Base-by-base conservation (phyloP, 1,140 invertebrate genomes). In the Nautilus pompilius region DNA sequence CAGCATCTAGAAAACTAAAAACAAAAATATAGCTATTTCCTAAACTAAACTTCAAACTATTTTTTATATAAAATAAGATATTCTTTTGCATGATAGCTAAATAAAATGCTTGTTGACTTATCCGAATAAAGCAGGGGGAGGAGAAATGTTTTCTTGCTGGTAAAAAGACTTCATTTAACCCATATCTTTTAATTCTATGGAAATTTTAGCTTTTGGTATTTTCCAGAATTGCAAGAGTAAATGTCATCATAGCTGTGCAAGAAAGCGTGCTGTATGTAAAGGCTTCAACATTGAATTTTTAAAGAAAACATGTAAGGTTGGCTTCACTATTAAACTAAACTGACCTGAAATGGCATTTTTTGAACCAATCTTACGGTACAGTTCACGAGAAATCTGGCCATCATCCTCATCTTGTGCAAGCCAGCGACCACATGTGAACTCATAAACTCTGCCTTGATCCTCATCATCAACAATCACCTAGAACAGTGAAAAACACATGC, bases 401-500 rank as follows among this genome's bases (percentile, higher is more conserved):
- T 82, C 81, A 68, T 78, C 81, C 61, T 82, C 79, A 57, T 79
- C 74, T n/a, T 62, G 55, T 0, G 81, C 74, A 24, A 82, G 62
- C 81, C 81, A 82, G 2, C 74, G 68, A 5, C 72, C 28, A 64
- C 79, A 82, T 3, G 78, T 75, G 63, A 82, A 82, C 51, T 76
- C 70, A 65, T 78, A 82, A 1, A 79, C 77, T 10, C 69, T 68
- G 8, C 68, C 68, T 54, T 65, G 63, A 20, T 77, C 74, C 26
- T 76, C 15, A 64, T 82, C 81, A 69, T 81, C 76, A 4, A 82
- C 68, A 55, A 81, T 80, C 8, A 82, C 71, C 71, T 78, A 63
- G 34, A 74, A 65, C 28, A 54, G 49, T 48, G 49, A 60, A 45
- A 5, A 53, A 29, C 13, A 32, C 13, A 55, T 49, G 26, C n/a